phyloP scores from a whole-genome alignment of 2,888 invertebrate genomes.

The Netelia virgata region DNA sequence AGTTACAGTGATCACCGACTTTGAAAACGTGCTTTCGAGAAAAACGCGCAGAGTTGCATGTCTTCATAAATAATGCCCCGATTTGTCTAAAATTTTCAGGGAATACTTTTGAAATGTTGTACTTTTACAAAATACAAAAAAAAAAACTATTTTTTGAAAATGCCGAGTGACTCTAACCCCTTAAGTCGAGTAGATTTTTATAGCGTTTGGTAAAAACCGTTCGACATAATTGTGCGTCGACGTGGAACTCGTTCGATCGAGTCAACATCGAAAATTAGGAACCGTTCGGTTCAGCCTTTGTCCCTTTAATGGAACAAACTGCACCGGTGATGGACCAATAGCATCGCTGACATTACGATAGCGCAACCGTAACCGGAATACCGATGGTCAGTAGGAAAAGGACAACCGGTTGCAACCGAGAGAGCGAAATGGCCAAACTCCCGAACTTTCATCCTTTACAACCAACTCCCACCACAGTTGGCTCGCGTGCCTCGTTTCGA shows the following conservation, averaged over 20 bases:
- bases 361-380: slow-evolving; percentile 34
- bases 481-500: slow-evolving; percentile 16
- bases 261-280: too few relatives aligned
- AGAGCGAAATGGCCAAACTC: slow-evolving; percentile 42
- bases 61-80: too few relatives aligned
- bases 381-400: slow-evolving; percentile 44
- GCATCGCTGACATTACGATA: slow-evolving; percentile 21
- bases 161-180: too few relatives aligned
- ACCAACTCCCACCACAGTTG: background rate
- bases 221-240: background rate
- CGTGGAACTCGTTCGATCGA: background rate
- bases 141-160: too few relatives aligned
- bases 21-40: too few relatives aligned
- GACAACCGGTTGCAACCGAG: slow-evolving; percentile 33
- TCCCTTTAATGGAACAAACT: background rate
- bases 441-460: slow-evolving; percentile 44
- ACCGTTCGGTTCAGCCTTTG: too few relatives aligned
- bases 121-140: too few relatives aligned
- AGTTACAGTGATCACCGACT: too few relatives aligned
- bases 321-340: slow-evolving; percentile 24
- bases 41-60: too few relatives aligned
- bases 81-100: too few relatives aligned
- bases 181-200: background rate
- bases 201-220: background rate
- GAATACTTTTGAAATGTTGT: too few relatives aligned